phyloP scores from a whole-genome alignment of 2,888 invertebrate genomes.

The Drosophila mimetica region DNA sequence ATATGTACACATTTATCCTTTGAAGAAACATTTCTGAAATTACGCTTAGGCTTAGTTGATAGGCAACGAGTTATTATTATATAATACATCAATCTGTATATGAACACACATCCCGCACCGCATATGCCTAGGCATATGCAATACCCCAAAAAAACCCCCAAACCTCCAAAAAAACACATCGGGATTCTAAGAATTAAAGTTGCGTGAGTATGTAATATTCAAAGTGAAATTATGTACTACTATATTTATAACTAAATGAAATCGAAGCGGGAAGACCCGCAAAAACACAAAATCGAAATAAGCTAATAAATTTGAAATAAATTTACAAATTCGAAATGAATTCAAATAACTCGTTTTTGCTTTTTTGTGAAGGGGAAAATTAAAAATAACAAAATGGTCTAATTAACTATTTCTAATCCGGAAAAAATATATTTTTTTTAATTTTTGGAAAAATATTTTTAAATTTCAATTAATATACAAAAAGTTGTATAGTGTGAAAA shows the following conservation, averaged over 20 bases:
- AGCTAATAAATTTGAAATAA: slow-evolving; percentile 48
- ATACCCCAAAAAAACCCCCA: background rate
- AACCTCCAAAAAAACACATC: slow-evolving; percentile 25
- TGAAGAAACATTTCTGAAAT: slow-evolving; percentile 46
- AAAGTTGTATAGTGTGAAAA: too few relatives aligned
- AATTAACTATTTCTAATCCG: too few relatives aligned
- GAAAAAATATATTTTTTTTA: too few relatives aligned
- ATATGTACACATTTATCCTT: slow-evolving; percentile 36
- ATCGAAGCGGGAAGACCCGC: slow-evolving; percentile 20
- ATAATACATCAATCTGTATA: slow-evolving; percentile 65
- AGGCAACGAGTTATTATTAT: slow-evolving; percentile 71
- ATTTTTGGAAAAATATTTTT: too few relatives aligned
- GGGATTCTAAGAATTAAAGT: slow-evolving; percentile 43
- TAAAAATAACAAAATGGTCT: too few relatives aligned
- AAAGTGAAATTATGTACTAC: slow-evolving; percentile 37
- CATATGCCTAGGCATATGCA: slow-evolving; percentile 8
- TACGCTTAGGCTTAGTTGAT: slow-evolving; percentile 69
- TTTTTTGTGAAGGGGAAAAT: too few relatives aligned
- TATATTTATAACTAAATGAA: slow-evolving; percentile 45
- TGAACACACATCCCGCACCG: slow-evolving; percentile 35
- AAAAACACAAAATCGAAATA: slow-evolving; percentile 43
- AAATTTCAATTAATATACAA: too few relatives aligned
- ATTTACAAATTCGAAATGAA: slow-evolving; percentile 32
- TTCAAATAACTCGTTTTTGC: background rate
- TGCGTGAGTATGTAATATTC: slow-evolving; percentile 62